These are phyloP conservation scores for Neelides folsomi DNA, from an alignment of 2,888 invertebrate species.

Conservation along the genomic window DNA sequence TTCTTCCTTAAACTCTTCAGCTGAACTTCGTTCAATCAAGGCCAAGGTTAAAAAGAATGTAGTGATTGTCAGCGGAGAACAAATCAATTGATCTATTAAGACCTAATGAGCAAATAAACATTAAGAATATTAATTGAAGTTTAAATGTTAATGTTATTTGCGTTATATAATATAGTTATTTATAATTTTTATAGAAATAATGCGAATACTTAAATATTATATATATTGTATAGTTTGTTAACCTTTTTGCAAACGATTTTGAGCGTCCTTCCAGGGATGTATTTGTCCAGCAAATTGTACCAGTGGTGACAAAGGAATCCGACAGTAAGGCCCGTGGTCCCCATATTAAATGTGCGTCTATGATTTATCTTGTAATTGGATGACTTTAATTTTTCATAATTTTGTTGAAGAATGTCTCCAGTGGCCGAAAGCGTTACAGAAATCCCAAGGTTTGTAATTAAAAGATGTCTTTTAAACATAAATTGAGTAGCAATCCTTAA, in stretches of 20 bases:
- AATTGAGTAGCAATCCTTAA: constrained; percentile 15
- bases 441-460: constrained; percentile 65
- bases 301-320: constrained; percentile 74
- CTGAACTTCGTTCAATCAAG: constrained; percentile 51
- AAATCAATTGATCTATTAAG: constrained; percentile 64
- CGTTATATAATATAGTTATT: constrained; percentile 3
- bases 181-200: not conserved
- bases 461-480: constrained; percentile 47
- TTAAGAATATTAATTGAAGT: too few species aligned
- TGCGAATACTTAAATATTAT: not conserved
- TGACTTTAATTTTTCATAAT: constrained; percentile 50
- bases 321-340: constrained; percentile 58
- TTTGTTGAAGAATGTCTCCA: constrained; percentile 70
- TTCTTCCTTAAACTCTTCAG: constrained; percentile 51
- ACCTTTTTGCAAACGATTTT: constrained; percentile 56
- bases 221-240: constrained; percentile 22
- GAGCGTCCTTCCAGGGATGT: constrained; percentile 55
- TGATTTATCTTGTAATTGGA: constrained; percentile 47
- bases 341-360: constrained; percentile 59
- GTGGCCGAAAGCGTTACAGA: constrained; percentile 59
- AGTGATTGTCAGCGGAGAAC: constrained; percentile 64
- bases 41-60: constrained; percentile 65
- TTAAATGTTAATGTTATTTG: too few species aligned
- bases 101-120: constrained; percentile 37
- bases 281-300: constrained; percentile 63